phyloP scores from a whole-genome alignment of 2,888 invertebrate species.

The Eupithecia abbreviata region DNA sequence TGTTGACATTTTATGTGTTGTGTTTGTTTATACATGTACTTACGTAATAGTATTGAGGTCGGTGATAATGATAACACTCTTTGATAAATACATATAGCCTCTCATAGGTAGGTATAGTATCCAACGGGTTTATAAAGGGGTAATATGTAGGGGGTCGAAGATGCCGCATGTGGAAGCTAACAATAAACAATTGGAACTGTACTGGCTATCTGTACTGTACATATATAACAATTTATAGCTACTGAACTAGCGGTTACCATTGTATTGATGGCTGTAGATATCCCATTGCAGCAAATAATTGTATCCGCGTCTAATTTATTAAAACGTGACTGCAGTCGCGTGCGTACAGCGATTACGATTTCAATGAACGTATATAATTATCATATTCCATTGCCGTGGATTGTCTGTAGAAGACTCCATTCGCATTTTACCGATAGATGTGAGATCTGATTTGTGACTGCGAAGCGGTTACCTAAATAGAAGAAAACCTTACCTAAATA shows the following conservation, averaged over 20 bases:
- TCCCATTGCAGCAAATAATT: conserved; percentile 44
- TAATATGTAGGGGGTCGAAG: background rate
- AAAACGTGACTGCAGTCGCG: conserved; percentile 56
- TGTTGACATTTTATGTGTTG: conserved; percentile 44
- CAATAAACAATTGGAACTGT: background rate
- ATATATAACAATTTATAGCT: conserved; percentile 11
- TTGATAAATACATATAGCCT: background rate
- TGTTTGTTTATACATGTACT: conserved; percentile 30
- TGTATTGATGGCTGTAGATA: conserved; percentile 29
- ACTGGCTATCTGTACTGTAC: background rate
- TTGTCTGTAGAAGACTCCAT: conserved; percentile 12
- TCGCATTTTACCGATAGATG: background rate
- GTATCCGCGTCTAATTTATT: conserved; percentile 52
- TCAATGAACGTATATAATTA: conserved; percentile 11
- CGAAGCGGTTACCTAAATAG: too few relatives aligned
- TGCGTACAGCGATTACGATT: conserved; percentile 44
- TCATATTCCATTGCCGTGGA: conserved; percentile 15
- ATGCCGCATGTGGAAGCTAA: background rate
- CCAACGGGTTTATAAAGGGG: background rate
- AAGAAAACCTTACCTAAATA: too few relatives aligned
- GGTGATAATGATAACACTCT: conserved; percentile 21
- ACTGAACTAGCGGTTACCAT: conserved; percentile 13
- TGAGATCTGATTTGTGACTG: background rate
- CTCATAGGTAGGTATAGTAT: background rate
- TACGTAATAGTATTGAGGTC: conserved; percentile 36